Conservation (phyloP, 2,797 vertebrate species). For the Eospalax fontanierii region DNA sequence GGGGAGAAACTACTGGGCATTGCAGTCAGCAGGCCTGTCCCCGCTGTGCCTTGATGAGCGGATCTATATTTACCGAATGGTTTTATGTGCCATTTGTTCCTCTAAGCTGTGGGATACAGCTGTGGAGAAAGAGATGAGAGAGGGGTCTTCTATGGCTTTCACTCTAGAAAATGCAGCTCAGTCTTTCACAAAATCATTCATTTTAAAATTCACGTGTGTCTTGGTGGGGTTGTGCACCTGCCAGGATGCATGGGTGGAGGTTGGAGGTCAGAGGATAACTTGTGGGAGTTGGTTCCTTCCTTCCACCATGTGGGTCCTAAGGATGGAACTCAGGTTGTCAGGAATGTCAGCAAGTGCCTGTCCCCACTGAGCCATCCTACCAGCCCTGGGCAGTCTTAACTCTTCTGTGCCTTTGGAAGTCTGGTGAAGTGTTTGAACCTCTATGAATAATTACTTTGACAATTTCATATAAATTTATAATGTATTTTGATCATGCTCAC, state of each 20-base stretch:
- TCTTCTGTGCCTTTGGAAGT: neutral
- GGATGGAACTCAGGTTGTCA: too few species aligned
- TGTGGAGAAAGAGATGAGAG: neutral
- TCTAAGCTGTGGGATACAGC: neutral
- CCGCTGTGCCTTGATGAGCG: constrained; percentile 2
- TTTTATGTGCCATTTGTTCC: neutral
- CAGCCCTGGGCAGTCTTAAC: neutral
- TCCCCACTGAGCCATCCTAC: too few species aligned
- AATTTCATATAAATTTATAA: neutral
- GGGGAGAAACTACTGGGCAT: neutral
- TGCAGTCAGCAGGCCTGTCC: neutral
- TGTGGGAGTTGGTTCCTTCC: too few species aligned
- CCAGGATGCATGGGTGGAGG: too few species aligned
- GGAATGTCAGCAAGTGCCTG: too few species aligned
- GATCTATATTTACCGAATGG: constrained; percentile 43
- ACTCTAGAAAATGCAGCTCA: neutral
- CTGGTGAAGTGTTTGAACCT: constrained; percentile 10
- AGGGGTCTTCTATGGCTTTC: neutral
- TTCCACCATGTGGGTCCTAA: too few species aligned
- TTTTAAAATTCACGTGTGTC: too few species aligned
- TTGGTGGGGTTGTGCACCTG: too few species aligned
- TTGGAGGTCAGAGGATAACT: too few species aligned
- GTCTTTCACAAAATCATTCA: too few species aligned
- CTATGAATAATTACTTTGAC: neutral
- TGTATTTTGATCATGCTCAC: neutral